Conservation (phyloP, 2,888 invertebrate genomes). For the Marasmarcha lunaedactyla region DNA sequence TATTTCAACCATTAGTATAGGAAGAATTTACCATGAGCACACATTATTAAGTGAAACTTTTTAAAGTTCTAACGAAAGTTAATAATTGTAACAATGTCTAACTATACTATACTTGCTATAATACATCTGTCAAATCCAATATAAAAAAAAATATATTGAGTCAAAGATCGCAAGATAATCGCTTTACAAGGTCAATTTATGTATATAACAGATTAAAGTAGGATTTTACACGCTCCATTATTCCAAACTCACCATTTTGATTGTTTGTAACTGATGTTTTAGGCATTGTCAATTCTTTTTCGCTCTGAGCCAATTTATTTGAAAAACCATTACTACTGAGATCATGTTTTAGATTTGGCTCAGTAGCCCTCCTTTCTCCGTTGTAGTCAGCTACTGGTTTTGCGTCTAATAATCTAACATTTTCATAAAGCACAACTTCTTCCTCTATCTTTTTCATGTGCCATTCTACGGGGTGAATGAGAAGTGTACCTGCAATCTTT, state of each 20-base stretch:
- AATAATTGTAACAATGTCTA: no score
- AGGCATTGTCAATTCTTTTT: slow-evolving; percentile 26
- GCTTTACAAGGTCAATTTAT: no score
- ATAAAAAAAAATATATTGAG: no score
- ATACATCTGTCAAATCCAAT: no score
- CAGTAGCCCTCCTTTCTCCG: slow-evolving; percentile 18
- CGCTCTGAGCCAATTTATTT: slow-evolving; percentile 28
- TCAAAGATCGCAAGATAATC: no score
- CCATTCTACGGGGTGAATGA: slow-evolving; percentile 72
- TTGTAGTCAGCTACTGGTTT: slow-evolving; percentile 16
- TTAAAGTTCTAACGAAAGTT: no score
- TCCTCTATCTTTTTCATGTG: slow-evolving; percentile 58
- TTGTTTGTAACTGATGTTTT: slow-evolving; percentile 21
- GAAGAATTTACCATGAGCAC: no score
- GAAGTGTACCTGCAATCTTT: slow-evolving; percentile 67
- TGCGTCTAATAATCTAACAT: slow-evolving; percentile 34
- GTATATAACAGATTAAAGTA: no score
- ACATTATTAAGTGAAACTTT: no score
- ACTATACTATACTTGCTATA: no score
- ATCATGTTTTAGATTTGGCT: slow-evolving; percentile 21
- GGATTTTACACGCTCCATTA: no score
- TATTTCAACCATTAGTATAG: no score
- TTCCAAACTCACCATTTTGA: slow-evolving; percentile 32
- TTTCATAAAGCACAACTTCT: slow-evolving; percentile 45
- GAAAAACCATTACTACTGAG: slow-evolving; percentile 16